phyloP scores from a whole-genome alignment of 2,888 invertebrate genomes.

The Hyalella azteca region DNA sequence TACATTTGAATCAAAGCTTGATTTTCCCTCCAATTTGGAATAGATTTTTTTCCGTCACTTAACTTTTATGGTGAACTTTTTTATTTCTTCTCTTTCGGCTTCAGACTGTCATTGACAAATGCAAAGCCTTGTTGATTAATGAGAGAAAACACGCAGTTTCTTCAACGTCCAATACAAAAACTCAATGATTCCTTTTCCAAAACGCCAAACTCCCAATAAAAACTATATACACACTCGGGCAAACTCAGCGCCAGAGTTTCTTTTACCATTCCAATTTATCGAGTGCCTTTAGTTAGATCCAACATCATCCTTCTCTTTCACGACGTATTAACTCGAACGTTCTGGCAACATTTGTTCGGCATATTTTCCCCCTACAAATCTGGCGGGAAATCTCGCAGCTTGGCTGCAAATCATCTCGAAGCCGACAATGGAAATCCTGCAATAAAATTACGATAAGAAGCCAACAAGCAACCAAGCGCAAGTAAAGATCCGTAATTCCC shows the following conservation, averaged over 20 bases:
- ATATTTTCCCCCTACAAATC: background rate
- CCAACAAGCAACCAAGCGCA: conserved; percentile 23
- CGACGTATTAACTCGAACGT: conserved; percentile 6
- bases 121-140: conserved; percentile 12
- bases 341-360: conserved; percentile 18
- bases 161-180: background rate
- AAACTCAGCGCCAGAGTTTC: background rate
- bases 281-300: conserved; percentile 30
- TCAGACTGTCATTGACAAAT: conserved; percentile 19
- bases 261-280: conserved; percentile 29
- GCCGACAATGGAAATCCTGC: conserved; percentile 26
- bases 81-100: no score
- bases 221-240: background rate
- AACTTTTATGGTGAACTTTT: no score
- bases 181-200: background rate
- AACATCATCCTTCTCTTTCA: conserved; percentile 28
- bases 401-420: conserved; percentile 27
- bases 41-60: no score
- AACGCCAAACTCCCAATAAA: conserved; percentile 13
- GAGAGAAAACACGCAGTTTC: conserved; percentile 9
- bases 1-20: no score
- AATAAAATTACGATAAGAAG: conserved; percentile 28
- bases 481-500: conserved; percentile 19
- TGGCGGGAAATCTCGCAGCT: conserved; percentile 25
- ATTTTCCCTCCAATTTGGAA: no score